Conservation (phyloP, 2,113 vertebrate species). For the Heptranchias perlo region DNA sequence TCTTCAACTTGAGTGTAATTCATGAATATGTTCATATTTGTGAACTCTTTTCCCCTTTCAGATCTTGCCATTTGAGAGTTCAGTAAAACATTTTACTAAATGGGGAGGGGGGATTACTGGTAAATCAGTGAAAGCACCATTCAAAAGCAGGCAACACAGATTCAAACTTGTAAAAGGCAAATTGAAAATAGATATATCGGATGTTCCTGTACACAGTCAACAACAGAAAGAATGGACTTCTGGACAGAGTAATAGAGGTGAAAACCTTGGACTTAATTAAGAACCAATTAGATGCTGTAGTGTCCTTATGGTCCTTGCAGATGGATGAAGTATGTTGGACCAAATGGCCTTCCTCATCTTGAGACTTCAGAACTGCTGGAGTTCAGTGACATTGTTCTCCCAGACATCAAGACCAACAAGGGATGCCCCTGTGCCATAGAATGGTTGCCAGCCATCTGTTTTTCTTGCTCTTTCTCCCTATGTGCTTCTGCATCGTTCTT, state of each 20-base stretch:
- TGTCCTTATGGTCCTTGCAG: neutral
- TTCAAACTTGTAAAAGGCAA: neutral
- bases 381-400: neutral
- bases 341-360: neutral
- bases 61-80: neutral
- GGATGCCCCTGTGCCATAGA: neutral
- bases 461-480: neutral
- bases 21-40: neutral
- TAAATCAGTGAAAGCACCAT: neutral
- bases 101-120: neutral
- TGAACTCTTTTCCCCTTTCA: neutral
- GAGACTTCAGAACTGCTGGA: neutral
- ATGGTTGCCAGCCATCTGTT: neutral
- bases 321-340: neutral
- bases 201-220: neutral
- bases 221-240: neutral
- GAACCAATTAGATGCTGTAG: neutral
- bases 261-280: neutral
- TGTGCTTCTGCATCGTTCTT: neutral
- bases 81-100: neutral
- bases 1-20: neutral
- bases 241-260: neutral
- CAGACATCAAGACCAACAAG: neutral
- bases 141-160: neutral
- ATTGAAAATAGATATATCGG: neutral